Conservation (phyloP, 2,888 invertebrate species). For the Cantharis lateralis region DNA sequence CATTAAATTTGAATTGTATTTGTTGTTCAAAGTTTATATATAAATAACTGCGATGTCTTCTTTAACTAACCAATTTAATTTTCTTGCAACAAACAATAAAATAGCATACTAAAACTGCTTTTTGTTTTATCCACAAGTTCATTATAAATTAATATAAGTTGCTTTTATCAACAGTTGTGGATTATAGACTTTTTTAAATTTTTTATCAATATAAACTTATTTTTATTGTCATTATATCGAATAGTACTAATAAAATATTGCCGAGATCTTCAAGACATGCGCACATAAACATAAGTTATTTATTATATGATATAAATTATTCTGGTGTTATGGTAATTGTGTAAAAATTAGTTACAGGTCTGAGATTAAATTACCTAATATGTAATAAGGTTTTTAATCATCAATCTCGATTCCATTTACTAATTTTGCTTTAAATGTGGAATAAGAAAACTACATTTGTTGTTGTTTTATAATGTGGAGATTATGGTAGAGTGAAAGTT, state of each 20-base stretch:
- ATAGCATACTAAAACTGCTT: conserved; percentile 21
- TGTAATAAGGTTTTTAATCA: conserved; percentile 14
- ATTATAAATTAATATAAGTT: conserved; percentile 1
- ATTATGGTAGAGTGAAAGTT: conserved; percentile 26
- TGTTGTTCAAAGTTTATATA: background rate
- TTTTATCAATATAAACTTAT: background rate
- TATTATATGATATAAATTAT: background rate
- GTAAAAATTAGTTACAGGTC: conserved; percentile 31
- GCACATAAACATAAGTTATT: background rate
- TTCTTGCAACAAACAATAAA: conserved; percentile 18
- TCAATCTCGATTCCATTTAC: conserved; percentile 21
- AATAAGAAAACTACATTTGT: conserved; percentile 14
- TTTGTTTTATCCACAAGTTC: conserved; percentile 2
- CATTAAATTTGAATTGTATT: background rate
- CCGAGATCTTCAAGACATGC: background rate
- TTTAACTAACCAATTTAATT: conserved; percentile 23
- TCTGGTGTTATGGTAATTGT: conserved; percentile 24
- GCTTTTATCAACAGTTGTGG: background rate
- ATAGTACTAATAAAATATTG: background rate
- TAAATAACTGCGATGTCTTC: conserved; percentile 11
- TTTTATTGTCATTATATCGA: background rate
- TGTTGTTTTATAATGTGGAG: conserved; percentile 18
- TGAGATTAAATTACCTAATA: conserved; percentile 22
- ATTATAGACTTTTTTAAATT: background rate
- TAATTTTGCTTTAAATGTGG: conserved; percentile 25